Conservation (phyloP, 2,888 invertebrate species). For the Trachelus troglodyta region DNA sequence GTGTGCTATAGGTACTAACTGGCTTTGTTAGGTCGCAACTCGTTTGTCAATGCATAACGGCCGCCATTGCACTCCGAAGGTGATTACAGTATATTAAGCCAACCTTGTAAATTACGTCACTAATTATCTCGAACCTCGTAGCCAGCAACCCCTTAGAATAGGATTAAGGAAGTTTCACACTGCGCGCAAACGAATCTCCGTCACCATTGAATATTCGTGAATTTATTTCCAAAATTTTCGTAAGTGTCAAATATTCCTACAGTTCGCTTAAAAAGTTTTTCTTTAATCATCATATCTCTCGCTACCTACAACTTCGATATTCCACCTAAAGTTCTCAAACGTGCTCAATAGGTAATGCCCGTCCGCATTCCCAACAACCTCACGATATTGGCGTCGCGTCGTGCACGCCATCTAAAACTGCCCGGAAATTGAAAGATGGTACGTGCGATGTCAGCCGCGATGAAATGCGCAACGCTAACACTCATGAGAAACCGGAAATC, state of each 20-base stretch:
- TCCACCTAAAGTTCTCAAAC: neutral
- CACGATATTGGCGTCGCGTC: neutral
- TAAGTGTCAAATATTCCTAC: neutral
- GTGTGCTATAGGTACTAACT: neutral
- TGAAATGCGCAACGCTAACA: neutral
- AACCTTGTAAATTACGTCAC: constrained; percentile 41
- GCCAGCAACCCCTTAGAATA: constrained; percentile 5
- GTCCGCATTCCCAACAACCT: neutral
- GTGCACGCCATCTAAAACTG: neutral
- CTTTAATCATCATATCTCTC: neutral
- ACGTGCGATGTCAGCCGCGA: neutral
- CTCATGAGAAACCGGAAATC: neutral
- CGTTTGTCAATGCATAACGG: constrained; percentile 31
- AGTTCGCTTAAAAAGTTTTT: neutral
- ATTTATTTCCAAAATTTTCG: neutral
- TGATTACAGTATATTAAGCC: constrained; percentile 43
- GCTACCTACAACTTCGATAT: neutral
- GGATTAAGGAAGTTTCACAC: constrained; percentile 36
- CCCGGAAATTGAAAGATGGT: neutral
- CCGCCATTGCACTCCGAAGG: constrained; percentile 30
- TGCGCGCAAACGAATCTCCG: neutral
- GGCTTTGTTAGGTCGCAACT: constrained; percentile 10
- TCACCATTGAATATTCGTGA: neutral
- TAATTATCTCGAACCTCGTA: constrained; percentile 39
- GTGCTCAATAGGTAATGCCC: neutral